Base-by-base conservation (phyloP, 1,140 invertebrate genomes). In the Alviniconcha marisindica region DNA sequence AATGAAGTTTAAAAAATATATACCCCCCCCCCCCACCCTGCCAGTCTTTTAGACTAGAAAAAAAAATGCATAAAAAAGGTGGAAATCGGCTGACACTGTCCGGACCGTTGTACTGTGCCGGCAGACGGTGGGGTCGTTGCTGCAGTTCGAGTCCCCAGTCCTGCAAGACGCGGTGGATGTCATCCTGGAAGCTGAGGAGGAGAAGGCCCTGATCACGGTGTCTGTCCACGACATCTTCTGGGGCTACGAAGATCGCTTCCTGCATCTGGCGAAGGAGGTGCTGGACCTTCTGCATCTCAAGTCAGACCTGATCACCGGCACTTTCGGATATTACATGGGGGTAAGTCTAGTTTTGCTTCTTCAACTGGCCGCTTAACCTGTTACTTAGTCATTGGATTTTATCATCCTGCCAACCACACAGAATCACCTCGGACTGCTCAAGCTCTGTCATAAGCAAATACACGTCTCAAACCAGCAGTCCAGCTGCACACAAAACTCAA, bases 201-300 rank as follows among this genome's bases (percentile, higher is more conserved):
- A 88, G 44, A 84, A 87, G 21, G 83, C 89, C 21, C 87, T 88
- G 33, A 56, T 82, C 54, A 77, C 33, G 2, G 71, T 87, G 56
- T 86, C 87, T 33, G 85, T 89, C 10, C 83, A 83, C 33, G 87
- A 88, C 63, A 83, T 89, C 21, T 69, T 90, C 24, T 89, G 87
- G 87, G 88, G 89, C 21, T 90, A 89, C 77, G 83, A 89, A 24
- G 89, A 90, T 48, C 56, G 73, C 1, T 79, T 89, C 14, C 66
- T 90, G 76, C 82, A 85, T 38, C 54, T 81, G 18, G 69, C 87
- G 7, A 87, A 83, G 18, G 63, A 82, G 5, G 56, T 80, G 36
- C 60, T 80, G 56, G 78, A 80, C 60, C 44, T 40, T 4, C 31
- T 80, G 14, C 54, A 80, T 31, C 18, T 80, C 56, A 40, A 63